Base-by-base conservation (phyloP, 2,113 vertebrate species). In the Acanthochromis polyacanthus region DNA sequence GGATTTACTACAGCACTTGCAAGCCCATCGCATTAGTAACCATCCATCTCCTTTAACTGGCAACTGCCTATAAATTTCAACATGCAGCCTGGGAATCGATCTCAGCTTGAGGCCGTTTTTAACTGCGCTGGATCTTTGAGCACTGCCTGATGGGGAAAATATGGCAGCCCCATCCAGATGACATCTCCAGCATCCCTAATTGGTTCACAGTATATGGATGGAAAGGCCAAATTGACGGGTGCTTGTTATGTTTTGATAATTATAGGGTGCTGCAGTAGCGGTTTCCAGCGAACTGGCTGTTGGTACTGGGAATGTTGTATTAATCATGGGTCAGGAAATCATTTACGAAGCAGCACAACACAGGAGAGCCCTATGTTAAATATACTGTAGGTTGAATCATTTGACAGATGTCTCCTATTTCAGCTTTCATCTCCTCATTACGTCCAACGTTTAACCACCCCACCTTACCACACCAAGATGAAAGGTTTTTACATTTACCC, bases 201-300 rank as follows among this genome's bases (percentile, higher is more conserved):
- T 91, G 89, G 82, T 83, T 83, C 79, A 70, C 61, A 2, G 70
- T 50, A 64, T 32, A 85, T 46, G 69, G 79, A 81, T 20, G 62
- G 71, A 77, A 79, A 85, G 73, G 81, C 84, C 86, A 87, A 77
- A 83, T 73, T 81, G 84, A 80, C 8, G 65, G 81, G 69, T 76
- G 80, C 74, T 78, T 75, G 82, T 85, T 84, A 80, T 74, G 74
- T 81, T 88, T 81, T 73, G 82, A 87, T 92, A 90, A 93, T 93
- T 88, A 89, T 43, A 91, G 89, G 75, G 74, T 65, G 38, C 75
- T 75, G 36, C 51, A 57, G 70, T 25, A 5, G 91, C 0, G 72
- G 80, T 82, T 92, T 88, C 78, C 46, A 19, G 52, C 69, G 75
- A 80, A 84, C n/a, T 25, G 61, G 78, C 81, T 82, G 83, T 75